Base-by-base conservation (phyloP, 64 coral and sea anemone species). In the Actinia equina region DNA sequence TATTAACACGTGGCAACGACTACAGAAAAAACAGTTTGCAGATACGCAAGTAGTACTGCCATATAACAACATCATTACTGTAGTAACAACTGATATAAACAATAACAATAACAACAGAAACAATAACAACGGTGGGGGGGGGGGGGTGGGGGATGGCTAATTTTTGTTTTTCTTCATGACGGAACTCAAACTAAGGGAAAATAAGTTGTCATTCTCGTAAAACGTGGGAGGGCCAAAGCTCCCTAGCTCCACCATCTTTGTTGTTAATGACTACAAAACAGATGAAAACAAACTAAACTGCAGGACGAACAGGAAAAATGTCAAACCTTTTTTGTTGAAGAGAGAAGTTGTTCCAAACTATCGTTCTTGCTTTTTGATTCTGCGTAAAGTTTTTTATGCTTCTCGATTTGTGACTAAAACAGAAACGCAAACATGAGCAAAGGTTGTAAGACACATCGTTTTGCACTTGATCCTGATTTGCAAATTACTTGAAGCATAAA, bases 371-470 rank as follows among this genome's bases (percentile, higher is more conserved):
- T 88, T 84, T 99, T 99, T 41, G 91, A 90, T 17, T 99, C 97
- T 53, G 94, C 97, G 51, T 91, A 99, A 17, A 99, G 88, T 64
- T 99, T 99, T 61, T 95, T 99, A 64, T 99, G 94, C 65, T 95
- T 99, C 56, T 99, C 97, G 83, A 95, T 99, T 64, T 99, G 97
- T 55, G 88, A 42, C 97, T 99, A 85, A 2, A 77, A 44, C 18
- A 46, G 58, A 19, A 79, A 59, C 17, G 18, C 25, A 74, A 30
- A 69, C 19, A 69, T 23, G 22, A n/a, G 7, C 22, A 43, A 37
- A 79, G 44, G 46, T 49, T 49, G 7, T 37, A 37, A 37, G 30
- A 37, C 30, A 37, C 30, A 37, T 37, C 30, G 30, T 37, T 37
- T 37, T 37, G 30, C 30, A 37, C 30, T 37, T 37, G 30, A 37